Base-by-base conservation (phyloP, 2,113 vertebrate species). In the Phocoena sinus region DNA sequence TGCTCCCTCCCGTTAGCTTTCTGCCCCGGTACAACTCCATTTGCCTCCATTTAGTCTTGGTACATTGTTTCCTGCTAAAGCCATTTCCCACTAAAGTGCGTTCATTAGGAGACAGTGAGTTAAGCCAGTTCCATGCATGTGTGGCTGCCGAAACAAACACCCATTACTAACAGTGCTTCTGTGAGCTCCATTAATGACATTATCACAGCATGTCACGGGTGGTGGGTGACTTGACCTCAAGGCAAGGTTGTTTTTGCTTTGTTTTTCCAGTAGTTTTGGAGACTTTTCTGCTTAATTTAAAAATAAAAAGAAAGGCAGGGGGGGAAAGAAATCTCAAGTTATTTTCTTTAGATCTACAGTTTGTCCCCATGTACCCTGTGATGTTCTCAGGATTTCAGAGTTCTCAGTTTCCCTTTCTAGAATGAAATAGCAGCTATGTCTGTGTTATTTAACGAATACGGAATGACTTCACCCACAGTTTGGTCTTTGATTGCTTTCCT, bases 401-500 rank as follows among this genome's bases (percentile, higher is more conserved):
- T 86, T 71, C 31, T 89, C 41, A 41, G 68, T 63, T 91, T 89
- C 31, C 25, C n/a, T 70, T 70, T 94, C 67, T 90, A 92, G 83
- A 81, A 65, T 31, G n/a, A 90, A 68, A 58, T 20, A 84, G 23
- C 63, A 87, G 38, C 53, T 79, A 6, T 33, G 81, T 95, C 28
- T 17, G 58, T 85, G 81, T 79, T 74, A 36, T 63, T 21, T 60
- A 56, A 98, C 95, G 96, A 93, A 81, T 97, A 93, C 89, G 92
- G 79, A 93, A 96, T 33, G 87, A 98, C 82, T 95, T 97, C 80
- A 74, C 96, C 98, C 95, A 96, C 96, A 95, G 76, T 95, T 97
- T 95, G 98, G 96, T 97, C 98, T 97, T 97, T 97, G 91, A 96
- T 97, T 97, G 58, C 97, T 98, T 97, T 97, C 95, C 93, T 98